These are phyloP conservation scores for Galagoides demidoff DNA, from an alignment of 2,797 vertebrate genomes.

Conservation along the genomic window DNA sequence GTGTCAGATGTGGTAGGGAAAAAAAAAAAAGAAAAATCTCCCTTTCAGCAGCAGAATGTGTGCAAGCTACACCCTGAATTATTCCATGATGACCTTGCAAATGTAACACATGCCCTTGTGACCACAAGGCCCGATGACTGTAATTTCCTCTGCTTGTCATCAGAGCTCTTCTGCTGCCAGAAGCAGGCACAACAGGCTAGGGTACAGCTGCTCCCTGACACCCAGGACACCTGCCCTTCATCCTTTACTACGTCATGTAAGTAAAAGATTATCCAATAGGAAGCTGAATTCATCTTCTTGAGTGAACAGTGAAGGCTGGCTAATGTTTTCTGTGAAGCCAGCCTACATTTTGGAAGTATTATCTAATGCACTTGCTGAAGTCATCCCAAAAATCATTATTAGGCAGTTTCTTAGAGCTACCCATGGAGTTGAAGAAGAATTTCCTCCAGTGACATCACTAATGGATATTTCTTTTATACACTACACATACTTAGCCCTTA, in stretches of 20 bases:
- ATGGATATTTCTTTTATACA: constrained; percentile 48
- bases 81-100: constrained; percentile 80
- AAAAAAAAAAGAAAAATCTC: constrained; percentile 75
- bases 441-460: constrained; percentile 59
- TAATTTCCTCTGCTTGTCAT: constrained; percentile 78
- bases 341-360: constrained; percentile 31
- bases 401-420: constrained; percentile 56
- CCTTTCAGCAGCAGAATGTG: constrained; percentile 75
- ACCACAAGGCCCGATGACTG: constrained; percentile 71
- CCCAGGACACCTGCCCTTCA: constrained; percentile 42
- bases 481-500: constrained; percentile 20
- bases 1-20: constrained; percentile 75
- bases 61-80: constrained; percentile 70
- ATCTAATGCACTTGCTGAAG: constrained; percentile 76
- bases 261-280: constrained; percentile 7
- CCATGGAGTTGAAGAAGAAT: constrained; percentile 45
- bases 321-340: constrained; percentile 38
- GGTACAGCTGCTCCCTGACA: constrained; percentile 34
- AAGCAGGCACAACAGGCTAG: background rate
- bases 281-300: constrained; percentile 56
- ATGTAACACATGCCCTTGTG: constrained; percentile 79
- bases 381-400: constrained; percentile 73
- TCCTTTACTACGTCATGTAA: background rate
- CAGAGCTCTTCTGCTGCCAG: constrained; percentile 49
- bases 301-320: constrained; percentile 42